Percentiles rank a stretch among this genome's conserved stretches.
Evolutionary conservation across 2,888 invertebrate genomes (phyloP).

Genomic region (Pristionchus fissidentatus): DNA sequence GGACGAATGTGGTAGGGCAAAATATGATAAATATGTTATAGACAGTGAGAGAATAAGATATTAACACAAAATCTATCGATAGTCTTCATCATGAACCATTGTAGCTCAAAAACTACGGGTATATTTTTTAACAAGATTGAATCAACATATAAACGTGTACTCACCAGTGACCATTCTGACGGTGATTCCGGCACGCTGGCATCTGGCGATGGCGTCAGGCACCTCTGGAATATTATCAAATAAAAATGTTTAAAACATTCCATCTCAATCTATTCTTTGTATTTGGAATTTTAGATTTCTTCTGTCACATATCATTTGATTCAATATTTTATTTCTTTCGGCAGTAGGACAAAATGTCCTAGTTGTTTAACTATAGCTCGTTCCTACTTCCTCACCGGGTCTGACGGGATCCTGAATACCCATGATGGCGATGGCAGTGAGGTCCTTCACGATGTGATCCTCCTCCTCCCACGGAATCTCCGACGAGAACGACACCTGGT

Average conservation of each 20-base stretch:
- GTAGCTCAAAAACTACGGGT: neutral
- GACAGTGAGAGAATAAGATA: no score
- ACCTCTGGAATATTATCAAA: conserved; percentile 80
- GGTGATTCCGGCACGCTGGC: conserved; percentile 96
- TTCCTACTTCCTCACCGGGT: conserved; percentile 51
- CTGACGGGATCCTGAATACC: conserved; percentile 76
- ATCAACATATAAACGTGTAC: no score
- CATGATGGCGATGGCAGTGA: conserved; percentile 77
- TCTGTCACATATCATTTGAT: neutral
- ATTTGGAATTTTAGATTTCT: neutral
- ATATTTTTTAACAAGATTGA: neutral
- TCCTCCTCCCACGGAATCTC: conserved; percentile 86
- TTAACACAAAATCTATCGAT: no score
- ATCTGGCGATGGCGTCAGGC: conserved; percentile 91
- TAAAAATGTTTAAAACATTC: neutral
- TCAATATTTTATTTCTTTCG: no score
- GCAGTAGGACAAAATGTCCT: neutral
- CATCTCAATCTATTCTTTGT: neutral
- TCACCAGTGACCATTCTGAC: conserved; percentile 99
- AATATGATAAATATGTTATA: neutral
- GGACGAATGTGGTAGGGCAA: no score
- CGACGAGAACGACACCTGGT: conserved; percentile 56
- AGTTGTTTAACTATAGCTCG: no score
- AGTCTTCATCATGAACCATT: no score
- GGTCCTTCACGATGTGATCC: conserved; percentile 80